These are phyloP conservation scores for Catharus bicknelli DNA, from an alignment of 2,113 vertebrate genomes.

Conservation along the genomic window DNA sequence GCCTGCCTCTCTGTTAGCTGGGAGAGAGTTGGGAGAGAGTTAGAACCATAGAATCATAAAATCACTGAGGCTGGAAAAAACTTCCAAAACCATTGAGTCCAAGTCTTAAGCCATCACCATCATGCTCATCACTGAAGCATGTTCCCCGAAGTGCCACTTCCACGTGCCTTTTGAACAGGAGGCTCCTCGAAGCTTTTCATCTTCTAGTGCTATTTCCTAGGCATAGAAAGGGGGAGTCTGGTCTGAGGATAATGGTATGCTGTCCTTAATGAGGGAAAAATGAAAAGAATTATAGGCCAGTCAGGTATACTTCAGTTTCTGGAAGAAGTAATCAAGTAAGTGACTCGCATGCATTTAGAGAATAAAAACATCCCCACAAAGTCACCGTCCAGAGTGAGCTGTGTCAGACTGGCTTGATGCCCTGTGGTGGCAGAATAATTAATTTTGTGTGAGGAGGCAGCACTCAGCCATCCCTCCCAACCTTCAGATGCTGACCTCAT, in stretches of 20 bases:
- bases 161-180: background rate
- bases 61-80: background rate
- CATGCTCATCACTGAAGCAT: fast-evolving
- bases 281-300: background rate
- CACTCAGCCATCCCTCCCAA: background rate
- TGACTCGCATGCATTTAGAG: background rate
- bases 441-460: background rate
- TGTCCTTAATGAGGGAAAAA: background rate
- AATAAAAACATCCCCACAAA: background rate
- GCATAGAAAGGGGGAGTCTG: background rate
- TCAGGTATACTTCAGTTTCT: background rate
- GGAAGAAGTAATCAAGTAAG: slow-evolving; percentile 5
- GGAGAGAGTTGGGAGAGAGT: background rate
- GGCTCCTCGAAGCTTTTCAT: background rate
- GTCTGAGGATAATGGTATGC: background rate
- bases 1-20: background rate
- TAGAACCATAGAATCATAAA: background rate
- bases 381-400: background rate
- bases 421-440: background rate
- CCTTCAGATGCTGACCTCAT: fast-evolving
- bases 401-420: background rate
- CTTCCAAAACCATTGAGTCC: background rate
- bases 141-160: background rate
- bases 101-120: background rate
- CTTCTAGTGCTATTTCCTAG: background rate